Base-by-base conservation (phyloP, 2,113 vertebrate species). In the Lophochroa leadbeateri region DNA sequence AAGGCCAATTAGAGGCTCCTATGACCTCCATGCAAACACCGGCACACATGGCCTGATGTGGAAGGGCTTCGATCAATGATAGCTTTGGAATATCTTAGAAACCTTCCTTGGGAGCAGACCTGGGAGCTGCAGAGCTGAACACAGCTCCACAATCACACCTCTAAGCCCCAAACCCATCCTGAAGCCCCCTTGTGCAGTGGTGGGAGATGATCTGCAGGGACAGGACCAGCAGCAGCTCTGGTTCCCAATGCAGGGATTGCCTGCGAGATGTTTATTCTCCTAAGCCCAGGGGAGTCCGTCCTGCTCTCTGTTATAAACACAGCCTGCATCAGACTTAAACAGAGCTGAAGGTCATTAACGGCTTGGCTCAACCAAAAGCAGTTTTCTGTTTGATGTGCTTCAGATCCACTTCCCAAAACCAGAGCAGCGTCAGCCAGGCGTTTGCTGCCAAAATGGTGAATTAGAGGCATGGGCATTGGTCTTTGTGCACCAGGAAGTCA, bases 11-110 rank as follows among this genome's bases (percentile, higher is more conserved):
- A 58, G 33, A 35, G 37, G 33, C 27, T 78, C 64, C 81, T 58
- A 70, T n/a, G 55, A 12, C 10, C 27, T 29, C 17, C 47, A 47
- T 4, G 4, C 3, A 27, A 53, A 49, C 57, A 23, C 35, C 19
- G 7, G 17, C 8, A 37, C 16, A 8, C 23, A 27, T 0, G 7
- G 47, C n/a, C 55, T 10, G 44, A 58, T 41, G 17, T 24, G 49
- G 41, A 77, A 69, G 49, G 9, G 43, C 47, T 80, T 17, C 57
- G 33, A 75, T 37, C 49, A 64, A 15, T 6, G 4, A 46, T 18
- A 17, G 17, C 35, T 70, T 43, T 0, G 0, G 33, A 11, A 2
- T 6, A 12, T 7, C 55, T 7, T 35, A 58, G 27, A 41, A 72
- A 49, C 35, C 37, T 29, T 83, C 52, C 23, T 5, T 28, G 10